These are phyloP conservation scores for Drosophila kokeensis DNA, from an alignment of 2,888 invertebrate genomes.

Conservation along the genomic window DNA sequence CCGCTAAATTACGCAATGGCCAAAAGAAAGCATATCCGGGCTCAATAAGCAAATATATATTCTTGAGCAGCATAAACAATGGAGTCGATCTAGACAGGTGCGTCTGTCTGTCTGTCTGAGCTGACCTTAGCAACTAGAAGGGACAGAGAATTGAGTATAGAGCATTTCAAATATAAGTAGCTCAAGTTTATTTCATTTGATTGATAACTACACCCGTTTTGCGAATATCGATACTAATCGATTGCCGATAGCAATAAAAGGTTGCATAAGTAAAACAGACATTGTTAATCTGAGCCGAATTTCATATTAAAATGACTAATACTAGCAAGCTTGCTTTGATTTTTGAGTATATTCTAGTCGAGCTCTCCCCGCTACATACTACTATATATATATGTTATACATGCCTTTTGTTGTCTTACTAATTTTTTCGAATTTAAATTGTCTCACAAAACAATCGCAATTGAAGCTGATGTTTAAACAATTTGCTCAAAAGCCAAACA, in stretches of 20 bases:
- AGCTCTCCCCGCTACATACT: too few relatives aligned
- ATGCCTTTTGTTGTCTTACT: not conserved
- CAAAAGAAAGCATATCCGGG: not conserved
- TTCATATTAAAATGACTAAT: not conserved
- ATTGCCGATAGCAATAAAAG: not conserved
- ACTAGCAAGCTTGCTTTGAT: not conserved
- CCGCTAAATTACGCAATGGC: not conserved
- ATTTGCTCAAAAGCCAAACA: slow-evolving; percentile 56
- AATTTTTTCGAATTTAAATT: not conserved
- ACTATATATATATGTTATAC: too few relatives aligned
- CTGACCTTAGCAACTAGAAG: not conserved
- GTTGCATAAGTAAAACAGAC: not conserved
- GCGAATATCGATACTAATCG: not conserved
- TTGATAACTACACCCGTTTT: not conserved
- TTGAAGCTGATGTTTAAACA: slow-evolving; percentile 35
- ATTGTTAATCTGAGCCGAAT: not conserved
- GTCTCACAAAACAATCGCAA: slow-evolving; percentile 10
- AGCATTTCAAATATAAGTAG: not conserved
- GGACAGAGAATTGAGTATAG: not conserved
- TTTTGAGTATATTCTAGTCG: not conserved
- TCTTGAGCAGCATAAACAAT: not conserved
- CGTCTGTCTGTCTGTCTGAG: not conserved
- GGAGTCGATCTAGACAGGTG: not conserved
- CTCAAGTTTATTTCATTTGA: not conserved
- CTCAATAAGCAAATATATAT: not conserved